A percentile compares a stretch with the other conserved stretches of the same genome.
Evolutionary conservation across 2,113 vertebrate genomes (phyloP).

Genomic region (Malurus alboscapulatus): DNA sequence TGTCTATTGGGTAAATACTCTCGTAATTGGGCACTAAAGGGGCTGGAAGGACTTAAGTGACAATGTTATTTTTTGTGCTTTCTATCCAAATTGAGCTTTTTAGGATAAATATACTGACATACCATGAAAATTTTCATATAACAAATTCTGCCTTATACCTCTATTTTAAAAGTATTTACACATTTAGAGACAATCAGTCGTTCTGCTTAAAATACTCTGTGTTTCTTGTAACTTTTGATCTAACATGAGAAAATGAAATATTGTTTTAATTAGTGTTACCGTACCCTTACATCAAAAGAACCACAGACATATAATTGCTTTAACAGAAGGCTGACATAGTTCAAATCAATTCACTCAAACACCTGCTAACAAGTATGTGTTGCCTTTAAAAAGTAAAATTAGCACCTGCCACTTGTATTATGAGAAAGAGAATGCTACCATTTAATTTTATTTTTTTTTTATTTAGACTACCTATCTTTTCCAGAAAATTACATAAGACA

Average conservation of each 20-base stretch:
- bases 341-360: background rate
- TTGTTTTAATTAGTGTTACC: background rate
- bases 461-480: background rate
- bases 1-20: background rate
- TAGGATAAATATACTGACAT: background rate
- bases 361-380: background rate
- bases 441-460: background rate
- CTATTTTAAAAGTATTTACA: background rate
- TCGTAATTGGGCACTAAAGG: background rate
- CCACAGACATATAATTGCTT: background rate
- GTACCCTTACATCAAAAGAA: background rate
- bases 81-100: background rate
- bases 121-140: background rate
- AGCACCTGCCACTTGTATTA: background rate
- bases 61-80: fast-evolving
- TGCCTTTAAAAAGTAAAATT: background rate
- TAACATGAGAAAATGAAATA: background rate
- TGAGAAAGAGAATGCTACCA: fast-evolving
- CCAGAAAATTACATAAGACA: background rate
- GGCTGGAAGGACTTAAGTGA: background rate
- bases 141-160: background rate
- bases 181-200: background rate
- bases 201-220: background rate
- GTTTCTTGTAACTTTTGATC: background rate
- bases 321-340: background rate